These are phyloP conservation scores for Alouatta palliata DNA, from an alignment of 2,113 vertebrate species.

Conservation along the genomic window DNA sequence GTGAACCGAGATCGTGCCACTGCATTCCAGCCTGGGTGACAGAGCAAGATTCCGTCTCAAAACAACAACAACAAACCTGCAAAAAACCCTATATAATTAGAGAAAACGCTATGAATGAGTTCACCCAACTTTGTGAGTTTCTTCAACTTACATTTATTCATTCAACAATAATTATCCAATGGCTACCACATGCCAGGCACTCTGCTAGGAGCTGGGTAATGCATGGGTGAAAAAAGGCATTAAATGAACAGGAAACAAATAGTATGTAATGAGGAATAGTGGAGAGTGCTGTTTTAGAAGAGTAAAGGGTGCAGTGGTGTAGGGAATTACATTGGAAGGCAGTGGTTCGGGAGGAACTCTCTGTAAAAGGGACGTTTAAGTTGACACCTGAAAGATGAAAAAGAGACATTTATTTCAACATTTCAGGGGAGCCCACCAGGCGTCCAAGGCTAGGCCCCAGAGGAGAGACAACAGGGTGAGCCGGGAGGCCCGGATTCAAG, in stretches of 20 bases:
- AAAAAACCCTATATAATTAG: background rate
- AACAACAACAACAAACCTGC: too few relatives aligned
- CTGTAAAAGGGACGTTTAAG: background rate
- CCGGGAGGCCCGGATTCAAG: background rate
- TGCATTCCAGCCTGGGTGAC: too few relatives aligned
- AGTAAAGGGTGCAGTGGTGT: background rate
- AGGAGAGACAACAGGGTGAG: background rate
- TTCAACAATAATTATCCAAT: background rate
- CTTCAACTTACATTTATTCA: background rate
- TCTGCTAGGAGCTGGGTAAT: background rate
- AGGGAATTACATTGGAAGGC: background rate
- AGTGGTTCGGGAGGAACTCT: background rate
- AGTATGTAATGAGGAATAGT: background rate
- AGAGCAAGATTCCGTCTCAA: too few relatives aligned
- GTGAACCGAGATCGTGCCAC: too few relatives aligned
- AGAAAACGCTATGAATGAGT: background rate
- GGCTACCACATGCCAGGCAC: accelerated
- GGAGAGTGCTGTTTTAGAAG: background rate
- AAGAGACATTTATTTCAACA: background rate
- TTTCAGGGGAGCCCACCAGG: background rate
- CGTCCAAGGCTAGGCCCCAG: background rate
- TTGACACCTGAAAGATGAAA: background rate
- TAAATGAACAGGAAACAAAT: background rate
- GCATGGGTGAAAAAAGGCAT: background rate
- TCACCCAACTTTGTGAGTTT: background rate